Conservation (phyloP, 2,888 invertebrate genomes). For the Microplitis deprimator region DNA sequence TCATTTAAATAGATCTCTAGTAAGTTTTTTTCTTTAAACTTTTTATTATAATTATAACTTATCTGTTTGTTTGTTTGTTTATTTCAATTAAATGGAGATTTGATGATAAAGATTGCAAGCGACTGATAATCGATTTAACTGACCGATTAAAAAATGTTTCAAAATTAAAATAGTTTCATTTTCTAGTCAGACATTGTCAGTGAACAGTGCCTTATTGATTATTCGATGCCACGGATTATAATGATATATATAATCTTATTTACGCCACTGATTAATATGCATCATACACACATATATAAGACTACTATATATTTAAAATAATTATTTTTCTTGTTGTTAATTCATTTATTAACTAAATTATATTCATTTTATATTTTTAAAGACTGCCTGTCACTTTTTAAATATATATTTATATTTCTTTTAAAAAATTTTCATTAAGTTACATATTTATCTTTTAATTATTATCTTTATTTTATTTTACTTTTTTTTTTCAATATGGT, state of each 20-base stretch:
- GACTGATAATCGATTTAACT: constrained; percentile 31
- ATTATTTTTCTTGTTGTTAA: background rate
- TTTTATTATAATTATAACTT: background rate
- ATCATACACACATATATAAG: constrained; percentile 1
- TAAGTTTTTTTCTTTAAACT: background rate
- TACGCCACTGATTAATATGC: constrained; percentile 1
- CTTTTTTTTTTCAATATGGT: background rate
- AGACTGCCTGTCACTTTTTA: constrained; percentile 20
- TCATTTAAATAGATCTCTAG: background rate
- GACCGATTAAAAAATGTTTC: constrained; percentile 56
- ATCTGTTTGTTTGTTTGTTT: background rate
- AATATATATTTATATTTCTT: background rate
- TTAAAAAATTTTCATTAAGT: constrained; percentile 15
- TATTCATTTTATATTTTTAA: constrained; percentile 15
- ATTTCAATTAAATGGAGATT: background rate
- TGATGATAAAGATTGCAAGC: constrained; percentile 1
- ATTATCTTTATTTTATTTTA: constrained; percentile 26
- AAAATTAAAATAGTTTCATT: constrained; percentile 67
- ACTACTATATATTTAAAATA: background rate
- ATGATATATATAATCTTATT: background rate
- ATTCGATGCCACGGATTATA: constrained; percentile 60
- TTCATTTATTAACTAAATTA: background rate
- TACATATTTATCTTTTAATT: constrained; percentile 42
- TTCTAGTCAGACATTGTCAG: constrained; percentile 72
- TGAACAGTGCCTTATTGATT: constrained; percentile 71